Evolutionary conservation across 1,140 invertebrate species (phyloP).

Genomic region (Leguminivora glycinivorella): DNA sequence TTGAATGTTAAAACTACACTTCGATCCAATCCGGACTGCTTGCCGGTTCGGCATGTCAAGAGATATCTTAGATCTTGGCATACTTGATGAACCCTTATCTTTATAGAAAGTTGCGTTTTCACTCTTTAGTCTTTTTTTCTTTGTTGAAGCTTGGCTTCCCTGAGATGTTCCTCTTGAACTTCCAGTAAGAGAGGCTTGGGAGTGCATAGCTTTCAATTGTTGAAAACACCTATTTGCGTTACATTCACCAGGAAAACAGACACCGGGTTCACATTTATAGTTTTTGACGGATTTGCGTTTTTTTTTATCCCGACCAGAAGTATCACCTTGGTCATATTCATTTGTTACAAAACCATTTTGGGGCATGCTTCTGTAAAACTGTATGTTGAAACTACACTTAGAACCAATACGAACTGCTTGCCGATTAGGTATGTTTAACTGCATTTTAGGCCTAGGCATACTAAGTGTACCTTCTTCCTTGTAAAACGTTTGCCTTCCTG

Average conservation of each 20-base stretch:
- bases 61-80: not conserved
- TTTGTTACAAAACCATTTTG: not conserved
- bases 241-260: not conserved
- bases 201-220: not conserved
- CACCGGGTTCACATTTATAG: not conserved
- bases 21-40: not conserved
- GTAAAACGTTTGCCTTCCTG: not conserved
- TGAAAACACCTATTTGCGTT: not conserved
- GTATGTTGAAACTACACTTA: not conserved
- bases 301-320: not conserved
- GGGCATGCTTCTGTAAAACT: not conserved
- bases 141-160: not conserved
- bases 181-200: not conserved
- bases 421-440: not conserved
- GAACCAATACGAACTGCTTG: not conserved
- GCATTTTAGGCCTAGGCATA: not conserved
- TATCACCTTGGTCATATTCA: not conserved
- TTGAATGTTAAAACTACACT: not conserved
- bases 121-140: not conserved
- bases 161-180: not conserved
- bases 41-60: not conserved
- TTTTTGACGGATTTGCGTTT: not conserved
- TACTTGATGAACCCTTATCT: not conserved
- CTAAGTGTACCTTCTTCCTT: not conserved
- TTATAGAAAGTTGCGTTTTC: not conserved